Evolutionary conservation across 2,113 vertebrate species (phyloP).

Genomic region (Scolopax mira): DNA sequence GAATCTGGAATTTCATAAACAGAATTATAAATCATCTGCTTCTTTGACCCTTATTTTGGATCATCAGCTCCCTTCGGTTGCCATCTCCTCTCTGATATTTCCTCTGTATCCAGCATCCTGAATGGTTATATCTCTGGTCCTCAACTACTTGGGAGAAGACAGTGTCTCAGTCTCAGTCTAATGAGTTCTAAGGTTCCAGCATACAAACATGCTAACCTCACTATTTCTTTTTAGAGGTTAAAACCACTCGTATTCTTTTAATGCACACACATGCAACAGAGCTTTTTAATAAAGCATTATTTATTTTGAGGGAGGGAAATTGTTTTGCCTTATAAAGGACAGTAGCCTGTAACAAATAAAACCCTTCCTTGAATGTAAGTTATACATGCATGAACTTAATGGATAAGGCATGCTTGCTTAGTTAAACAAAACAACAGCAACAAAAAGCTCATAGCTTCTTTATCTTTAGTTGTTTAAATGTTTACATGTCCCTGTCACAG

Average conservation of each 20-base stretch:
- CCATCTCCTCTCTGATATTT: background rate
- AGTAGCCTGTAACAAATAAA: background rate
- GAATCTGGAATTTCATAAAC: background rate
- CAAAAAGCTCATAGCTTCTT: background rate
- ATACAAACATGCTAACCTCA: rapidly evolving
- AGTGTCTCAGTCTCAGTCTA: background rate
- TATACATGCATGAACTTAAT: background rate
- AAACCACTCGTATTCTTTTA: background rate
- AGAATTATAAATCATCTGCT: background rate
- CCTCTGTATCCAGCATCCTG: background rate
- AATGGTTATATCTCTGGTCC: background rate
- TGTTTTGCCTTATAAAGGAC: background rate
- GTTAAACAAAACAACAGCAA: background rate
- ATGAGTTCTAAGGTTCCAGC: background rate
- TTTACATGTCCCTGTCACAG: background rate
- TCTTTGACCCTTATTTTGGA: background rate
- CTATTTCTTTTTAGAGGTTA: background rate
- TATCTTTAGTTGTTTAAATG: background rate
- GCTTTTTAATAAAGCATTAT: background rate
- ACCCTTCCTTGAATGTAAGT: background rate
- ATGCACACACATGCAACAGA: background rate
- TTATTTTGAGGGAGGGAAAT: background rate
- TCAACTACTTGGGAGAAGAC: background rate
- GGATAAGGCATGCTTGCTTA: background rate
- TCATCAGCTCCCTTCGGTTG: background rate